Conservation (phyloP, 2,797 vertebrate species). For the Adrianichthys oophorus region DNA sequence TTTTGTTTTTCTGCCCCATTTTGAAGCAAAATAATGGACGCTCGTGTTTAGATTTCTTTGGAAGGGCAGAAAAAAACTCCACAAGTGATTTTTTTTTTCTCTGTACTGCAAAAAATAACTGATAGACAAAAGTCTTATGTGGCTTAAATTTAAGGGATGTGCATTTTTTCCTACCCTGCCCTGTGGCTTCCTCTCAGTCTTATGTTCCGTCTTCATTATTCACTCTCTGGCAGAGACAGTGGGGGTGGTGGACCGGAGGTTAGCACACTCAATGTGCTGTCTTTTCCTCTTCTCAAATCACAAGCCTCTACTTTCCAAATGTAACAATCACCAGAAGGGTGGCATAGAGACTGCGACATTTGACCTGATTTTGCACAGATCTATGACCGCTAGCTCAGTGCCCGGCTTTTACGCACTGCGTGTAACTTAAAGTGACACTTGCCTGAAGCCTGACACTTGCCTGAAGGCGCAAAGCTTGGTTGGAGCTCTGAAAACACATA, state of each 20-base stretch:
- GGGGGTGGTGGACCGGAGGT: conserved; percentile 32
- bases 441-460: conserved; percentile 92
- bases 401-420: conserved; percentile 78
- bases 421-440: conserved; percentile 97
- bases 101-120: neutral
- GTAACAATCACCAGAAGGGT: conserved; percentile 68
- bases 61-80: conserved; percentile 2
- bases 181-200: conserved; percentile 24
- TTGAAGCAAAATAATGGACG: neutral
- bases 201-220: conserved; percentile 39
- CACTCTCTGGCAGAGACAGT: conserved; percentile 38
- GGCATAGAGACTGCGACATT: conserved; percentile 63
- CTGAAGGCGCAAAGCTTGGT: conserved; percentile 79
- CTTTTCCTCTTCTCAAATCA: conserved; percentile 66
- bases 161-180: conserved; percentile 13
- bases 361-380: conserved; percentile 81
- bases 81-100: conserved; percentile 5
- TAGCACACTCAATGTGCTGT: conserved; percentile 57
- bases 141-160: conserved; percentile 12
- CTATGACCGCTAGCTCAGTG: conserved; percentile 72
- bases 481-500: conserved; percentile 73
- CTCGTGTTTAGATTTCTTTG: neutral
- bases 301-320: conserved; percentile 50
- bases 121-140: conserved; percentile 15
- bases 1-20: no score